phyloP scores from a whole-genome alignment of 2,888 invertebrate genomes.

The Cephus nigrinus region DNA sequence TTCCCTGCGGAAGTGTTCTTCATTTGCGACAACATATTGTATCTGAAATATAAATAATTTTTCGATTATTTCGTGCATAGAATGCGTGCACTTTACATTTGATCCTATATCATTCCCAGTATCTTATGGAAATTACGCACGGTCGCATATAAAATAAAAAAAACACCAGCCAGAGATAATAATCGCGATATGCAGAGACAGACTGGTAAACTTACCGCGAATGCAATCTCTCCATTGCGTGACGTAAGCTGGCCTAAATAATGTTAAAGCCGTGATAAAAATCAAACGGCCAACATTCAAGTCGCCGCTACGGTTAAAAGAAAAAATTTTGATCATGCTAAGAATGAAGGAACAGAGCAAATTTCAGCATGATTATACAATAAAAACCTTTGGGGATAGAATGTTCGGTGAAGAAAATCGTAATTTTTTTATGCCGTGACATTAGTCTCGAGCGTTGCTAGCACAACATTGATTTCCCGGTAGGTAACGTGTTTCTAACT shows the following conservation, averaged over 20 bases:
- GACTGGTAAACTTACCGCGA: not conserved
- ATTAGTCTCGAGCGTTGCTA: not conserved
- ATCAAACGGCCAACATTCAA: not conserved
- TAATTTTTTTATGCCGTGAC: not conserved
- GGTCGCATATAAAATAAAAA: not conserved
- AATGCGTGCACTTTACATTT: not conserved
- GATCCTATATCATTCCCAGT: not conserved
- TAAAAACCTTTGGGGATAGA: not conserved
- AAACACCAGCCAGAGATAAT: not conserved
- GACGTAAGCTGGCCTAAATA: not conserved
- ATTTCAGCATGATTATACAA: not conserved
- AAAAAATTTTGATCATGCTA: not conserved
- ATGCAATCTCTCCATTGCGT: not conserved
- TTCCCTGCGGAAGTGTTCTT: constrained; percentile 46
- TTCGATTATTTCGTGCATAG: not conserved
- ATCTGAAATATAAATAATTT: constrained; percentile 28
- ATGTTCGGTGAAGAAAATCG: not conserved
- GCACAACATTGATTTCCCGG: constrained; percentile 31
- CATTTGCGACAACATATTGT: constrained; percentile 54
- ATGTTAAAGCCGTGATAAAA: not conserved
- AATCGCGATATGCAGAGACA: not conserved
- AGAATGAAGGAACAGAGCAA: not conserved
- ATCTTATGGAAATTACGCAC: not conserved
- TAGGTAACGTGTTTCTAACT: constrained; percentile 24
- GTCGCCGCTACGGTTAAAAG: not conserved